These are phyloP conservation scores for Bufo bufo DNA, from an alignment of 2,113 vertebrate species.

Conservation along the genomic window DNA sequence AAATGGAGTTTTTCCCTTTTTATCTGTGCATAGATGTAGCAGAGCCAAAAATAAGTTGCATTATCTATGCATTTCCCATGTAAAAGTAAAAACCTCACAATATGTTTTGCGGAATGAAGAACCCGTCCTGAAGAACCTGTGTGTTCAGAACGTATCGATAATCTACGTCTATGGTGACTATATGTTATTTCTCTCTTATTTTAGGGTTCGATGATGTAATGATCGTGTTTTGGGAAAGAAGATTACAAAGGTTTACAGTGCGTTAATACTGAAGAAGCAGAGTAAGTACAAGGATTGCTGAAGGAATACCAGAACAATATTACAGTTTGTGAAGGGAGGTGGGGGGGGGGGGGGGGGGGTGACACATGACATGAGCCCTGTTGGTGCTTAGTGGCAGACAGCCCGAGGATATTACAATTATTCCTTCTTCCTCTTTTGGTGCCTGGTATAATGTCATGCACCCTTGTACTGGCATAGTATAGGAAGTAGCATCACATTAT, in stretches of 20 bases:
- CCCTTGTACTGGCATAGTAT: no score
- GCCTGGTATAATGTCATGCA: no score
- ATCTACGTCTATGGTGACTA: not conserved
- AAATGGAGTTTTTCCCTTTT: not conserved
- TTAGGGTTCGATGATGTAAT: constrained; percentile 23
- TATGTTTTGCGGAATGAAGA: no score
- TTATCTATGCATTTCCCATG: not conserved
- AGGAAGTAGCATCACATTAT: no score
- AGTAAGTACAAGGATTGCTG: constrained; percentile 27
- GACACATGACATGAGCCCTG: not conserved
- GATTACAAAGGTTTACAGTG: not conserved
- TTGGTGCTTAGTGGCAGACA: not conserved
- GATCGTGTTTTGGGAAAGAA: not conserved
- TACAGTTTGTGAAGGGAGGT: not conserved
- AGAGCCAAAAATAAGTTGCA: not conserved
- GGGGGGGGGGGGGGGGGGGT: not conserved
- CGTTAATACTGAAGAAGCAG: not conserved
- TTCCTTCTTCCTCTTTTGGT: no score
- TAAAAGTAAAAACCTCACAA: no score
- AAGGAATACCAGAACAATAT: not conserved
- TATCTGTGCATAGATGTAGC: not conserved
- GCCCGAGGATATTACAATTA: not conserved
- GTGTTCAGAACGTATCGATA: no score
- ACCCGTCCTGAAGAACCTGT: no score
- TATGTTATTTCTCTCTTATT: not conserved